A percentile compares a stretch with the other conserved stretches of the same genome.
phyloP scores from a whole-genome alignment of 2,888 invertebrate species.

The Hydrotaea cyrtoneurina region DNA sequence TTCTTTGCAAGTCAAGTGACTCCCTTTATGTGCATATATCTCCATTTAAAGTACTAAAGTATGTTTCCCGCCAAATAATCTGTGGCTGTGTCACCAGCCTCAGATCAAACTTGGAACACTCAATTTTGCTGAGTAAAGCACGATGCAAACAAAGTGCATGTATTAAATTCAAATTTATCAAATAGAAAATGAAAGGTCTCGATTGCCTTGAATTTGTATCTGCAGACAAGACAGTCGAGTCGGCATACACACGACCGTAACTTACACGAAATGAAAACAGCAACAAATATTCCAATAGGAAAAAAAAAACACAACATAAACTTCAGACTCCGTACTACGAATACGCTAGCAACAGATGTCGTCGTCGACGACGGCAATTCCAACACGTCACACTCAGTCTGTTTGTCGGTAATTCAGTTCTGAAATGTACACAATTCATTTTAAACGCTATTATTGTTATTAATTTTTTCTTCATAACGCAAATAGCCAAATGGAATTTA shows the following conservation, averaged over 20 bases:
- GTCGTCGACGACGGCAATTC: conserved; percentile 5
- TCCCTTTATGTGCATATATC: too few relatives aligned
- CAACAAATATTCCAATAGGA: background rate
- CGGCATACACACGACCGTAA: conserved; percentile 22
- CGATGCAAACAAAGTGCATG: background rate
- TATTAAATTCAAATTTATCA: conserved; percentile 58
- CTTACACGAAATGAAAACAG: conserved; percentile 21
- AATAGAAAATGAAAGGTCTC: conserved; percentile 71
- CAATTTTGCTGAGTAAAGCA: background rate
- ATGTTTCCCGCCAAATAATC: background rate
- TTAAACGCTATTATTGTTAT: too few relatives aligned
- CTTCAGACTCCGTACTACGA: background rate
- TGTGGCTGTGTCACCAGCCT: background rate
- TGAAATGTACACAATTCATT: background rate
- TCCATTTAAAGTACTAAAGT: too few relatives aligned
- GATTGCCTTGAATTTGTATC: conserved; percentile 70
- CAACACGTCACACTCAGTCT: conserved; percentile 8
- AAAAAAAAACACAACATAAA: conserved; percentile 20
- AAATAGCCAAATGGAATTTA: background rate
- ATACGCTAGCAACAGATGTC: conserved; percentile 4
- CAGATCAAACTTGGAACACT: background rate
- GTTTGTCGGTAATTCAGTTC: background rate
- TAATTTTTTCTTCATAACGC: background rate
- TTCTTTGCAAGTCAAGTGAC: too few relatives aligned
- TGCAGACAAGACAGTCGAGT: conserved; percentile 48